A percentile compares a stretch with the other conserved stretches of the same genome.
Conservation (phyloP, 2,888 invertebrate species). For the Mechanitis mazaeus region DNA sequence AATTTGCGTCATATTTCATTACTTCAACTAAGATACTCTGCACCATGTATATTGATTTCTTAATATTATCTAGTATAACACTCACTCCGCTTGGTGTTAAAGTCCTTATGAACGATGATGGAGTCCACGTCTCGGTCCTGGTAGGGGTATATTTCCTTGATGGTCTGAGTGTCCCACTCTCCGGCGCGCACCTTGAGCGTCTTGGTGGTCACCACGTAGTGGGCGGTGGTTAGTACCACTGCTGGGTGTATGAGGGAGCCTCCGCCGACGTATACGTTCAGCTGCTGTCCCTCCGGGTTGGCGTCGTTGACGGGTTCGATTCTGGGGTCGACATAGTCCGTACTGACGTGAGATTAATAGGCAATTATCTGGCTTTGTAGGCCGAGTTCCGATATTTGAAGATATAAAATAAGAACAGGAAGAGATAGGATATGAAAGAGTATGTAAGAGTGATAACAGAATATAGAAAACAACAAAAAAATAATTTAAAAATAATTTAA, state of each 20-base stretch:
- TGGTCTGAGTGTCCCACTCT: slow-evolving; percentile 89
- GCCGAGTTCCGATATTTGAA: not conserved
- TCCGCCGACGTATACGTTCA: slow-evolving; percentile 71
- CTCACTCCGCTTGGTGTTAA: slow-evolving; percentile 33
- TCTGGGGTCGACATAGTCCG: slow-evolving; percentile 18
- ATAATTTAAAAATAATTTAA: too few relatives aligned
- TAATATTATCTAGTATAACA: not conserved
- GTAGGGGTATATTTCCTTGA: slow-evolving; percentile 80
- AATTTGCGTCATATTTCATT: too few relatives aligned
- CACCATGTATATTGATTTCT: not conserved
- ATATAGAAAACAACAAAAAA: too few relatives aligned
- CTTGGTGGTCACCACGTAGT: slow-evolving; percentile 43
- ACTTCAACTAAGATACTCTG: too few relatives aligned
- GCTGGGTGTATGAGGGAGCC: slow-evolving; percentile 84
- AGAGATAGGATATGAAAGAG: not conserved
- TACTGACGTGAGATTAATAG: slow-evolving; percentile 3
- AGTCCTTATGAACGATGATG: slow-evolving; percentile 79
- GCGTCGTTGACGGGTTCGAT: slow-evolving; percentile 5
- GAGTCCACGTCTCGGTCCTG: slow-evolving; percentile 80
- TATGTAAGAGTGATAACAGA: not conserved
- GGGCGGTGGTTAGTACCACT: slow-evolving; percentile 86
- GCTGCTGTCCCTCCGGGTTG: slow-evolving; percentile 60
- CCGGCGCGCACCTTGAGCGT: slow-evolving; percentile 79
- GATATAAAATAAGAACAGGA: not conserved
- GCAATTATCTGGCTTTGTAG: not conserved